Evolutionary conservation across 1,140 invertebrate species (phyloP).

Genomic region (Anastrepha obliqua): DNA sequence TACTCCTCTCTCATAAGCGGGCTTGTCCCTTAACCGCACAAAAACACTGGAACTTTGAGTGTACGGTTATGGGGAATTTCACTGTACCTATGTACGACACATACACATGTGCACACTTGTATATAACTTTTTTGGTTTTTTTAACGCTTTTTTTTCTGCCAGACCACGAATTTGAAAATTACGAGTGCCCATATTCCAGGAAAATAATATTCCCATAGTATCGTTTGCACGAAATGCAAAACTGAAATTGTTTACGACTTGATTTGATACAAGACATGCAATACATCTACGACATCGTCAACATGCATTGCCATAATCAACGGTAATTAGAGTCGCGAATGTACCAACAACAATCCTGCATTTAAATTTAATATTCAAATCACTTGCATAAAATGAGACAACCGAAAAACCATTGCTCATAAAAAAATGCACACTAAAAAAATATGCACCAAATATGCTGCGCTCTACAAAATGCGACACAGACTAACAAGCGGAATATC

Average conservation of each 20-base stretch:
- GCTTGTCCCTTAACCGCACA: too few species aligned
- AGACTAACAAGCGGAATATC: constrained; percentile 31
- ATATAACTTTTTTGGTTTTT: neutral
- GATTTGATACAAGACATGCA: constrained; percentile 48
- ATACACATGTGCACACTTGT: too few species aligned
- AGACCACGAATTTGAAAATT: neutral
- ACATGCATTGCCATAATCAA: constrained; percentile 18
- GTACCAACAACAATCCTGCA: neutral
- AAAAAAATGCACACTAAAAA: neutral
- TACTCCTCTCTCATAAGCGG: too few species aligned
- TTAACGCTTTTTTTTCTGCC: neutral
- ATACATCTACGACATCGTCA: constrained; percentile 23
- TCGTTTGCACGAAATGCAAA: constrained; percentile 43
- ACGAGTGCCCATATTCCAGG: neutral
- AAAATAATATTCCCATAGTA: constrained; percentile 52
- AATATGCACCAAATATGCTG: constrained; percentile 39
- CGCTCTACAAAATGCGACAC: constrained; percentile 8
- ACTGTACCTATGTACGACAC: too few species aligned
- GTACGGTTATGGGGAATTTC: too few species aligned
- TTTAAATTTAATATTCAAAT: constrained; percentile 45
- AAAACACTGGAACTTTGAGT: too few species aligned
- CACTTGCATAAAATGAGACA: constrained; percentile 33
- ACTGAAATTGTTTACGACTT: constrained; percentile 38
- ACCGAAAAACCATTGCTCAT: neutral
- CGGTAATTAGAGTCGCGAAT: constrained; percentile 33